Conservation (phyloP, 30 jellyfish, hydroid and myxozoan species). For the Chironex yamaguchii region DNA sequence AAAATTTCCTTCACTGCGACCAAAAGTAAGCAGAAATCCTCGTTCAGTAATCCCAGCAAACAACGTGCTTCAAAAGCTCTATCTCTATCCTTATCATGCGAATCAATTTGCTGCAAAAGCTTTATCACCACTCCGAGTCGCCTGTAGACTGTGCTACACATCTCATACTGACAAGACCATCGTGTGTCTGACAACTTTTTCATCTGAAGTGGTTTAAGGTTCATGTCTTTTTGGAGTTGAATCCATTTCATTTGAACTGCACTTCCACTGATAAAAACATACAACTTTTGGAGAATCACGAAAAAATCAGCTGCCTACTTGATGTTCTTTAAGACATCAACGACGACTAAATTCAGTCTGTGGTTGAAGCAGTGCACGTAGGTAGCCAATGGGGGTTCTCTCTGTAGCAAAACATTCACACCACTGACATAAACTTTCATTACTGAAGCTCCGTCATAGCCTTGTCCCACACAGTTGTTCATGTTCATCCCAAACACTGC, state of each 20-base stretch:
- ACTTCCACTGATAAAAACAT: constrained; percentile 3
- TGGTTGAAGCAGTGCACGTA: constrained; percentile 21
- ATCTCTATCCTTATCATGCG: constrained; percentile 4
- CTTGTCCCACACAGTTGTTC: neutral
- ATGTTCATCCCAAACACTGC: neutral
- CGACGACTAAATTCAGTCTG: constrained; percentile 9
- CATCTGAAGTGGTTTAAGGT: neutral
- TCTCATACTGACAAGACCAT: constrained; percentile 10
- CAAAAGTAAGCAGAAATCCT: constrained; percentile 38
- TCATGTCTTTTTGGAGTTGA: neutral
- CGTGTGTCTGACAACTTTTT: constrained; percentile 7
- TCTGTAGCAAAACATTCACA: neutral
- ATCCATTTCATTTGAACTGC: constrained; percentile 4
- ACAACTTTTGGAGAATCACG: constrained; percentile 8
- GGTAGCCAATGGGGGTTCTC: constrained; percentile 5
- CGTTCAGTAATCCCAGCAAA: constrained; percentile 16
- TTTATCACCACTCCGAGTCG: neutral
- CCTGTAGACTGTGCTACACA: constrained; percentile 15
- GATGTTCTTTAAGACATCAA: neutral
- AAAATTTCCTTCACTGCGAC: neutral
- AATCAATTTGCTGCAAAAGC: neutral
- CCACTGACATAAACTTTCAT: constrained; percentile 21
- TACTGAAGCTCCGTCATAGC: constrained; percentile 14
- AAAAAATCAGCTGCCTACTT: neutral
- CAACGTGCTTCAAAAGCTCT: constrained; percentile 59